Evolutionary conservation across 2,797 vertebrate genomes (phyloP), one percentile per base, ranked within the genome.

Genomic region (Siniperca undulata): DNA sequence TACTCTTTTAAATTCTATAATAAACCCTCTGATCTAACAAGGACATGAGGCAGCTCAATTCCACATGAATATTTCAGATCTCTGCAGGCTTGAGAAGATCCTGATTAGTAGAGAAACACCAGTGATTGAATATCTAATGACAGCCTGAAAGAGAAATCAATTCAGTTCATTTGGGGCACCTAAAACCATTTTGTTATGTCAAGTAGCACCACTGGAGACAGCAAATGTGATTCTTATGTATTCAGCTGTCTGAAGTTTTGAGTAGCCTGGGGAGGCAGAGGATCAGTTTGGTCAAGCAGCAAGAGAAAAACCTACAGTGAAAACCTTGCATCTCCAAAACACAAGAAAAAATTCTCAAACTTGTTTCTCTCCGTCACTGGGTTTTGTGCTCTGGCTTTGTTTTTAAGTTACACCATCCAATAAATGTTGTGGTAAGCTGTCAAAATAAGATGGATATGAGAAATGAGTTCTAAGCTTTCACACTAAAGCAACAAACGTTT

Each of bases 11-110:
- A 19, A 52, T 73, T 69, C 44, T 30, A 42, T 27, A 46, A 73
- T 60, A 46, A 70, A 60, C 2, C 0, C 11, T 70, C 12, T 44
- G 24, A 73, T 53, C 30, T 10, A 16, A 65, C 52, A 14, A 61
- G 30, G 30, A 74, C 16, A n/a, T 61, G n/a, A 62, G 24, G 48
- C 22, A 67, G 65, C 66, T 73, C 55, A 77, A 9, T 20, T 70
- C 20, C 0, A 17, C 7, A 59, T 73, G 16, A 64, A 75, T 81
- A 20, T 70, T 52, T 74, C n/a, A 71, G 14, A 36, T 52, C 16
- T 46, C 44, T 72, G 40, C 19, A 74, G 22, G 22, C 16, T 71
- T 82, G 7, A 78, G 46, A 50, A 44, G 7, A 80, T 42, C 44
- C 6, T 27, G 19, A 78, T 59, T 12, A 74, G 38, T 7, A 36